Base-by-base conservation (phyloP, 2,888 invertebrate genomes). In the Caenorhabditis sinica region DNA sequence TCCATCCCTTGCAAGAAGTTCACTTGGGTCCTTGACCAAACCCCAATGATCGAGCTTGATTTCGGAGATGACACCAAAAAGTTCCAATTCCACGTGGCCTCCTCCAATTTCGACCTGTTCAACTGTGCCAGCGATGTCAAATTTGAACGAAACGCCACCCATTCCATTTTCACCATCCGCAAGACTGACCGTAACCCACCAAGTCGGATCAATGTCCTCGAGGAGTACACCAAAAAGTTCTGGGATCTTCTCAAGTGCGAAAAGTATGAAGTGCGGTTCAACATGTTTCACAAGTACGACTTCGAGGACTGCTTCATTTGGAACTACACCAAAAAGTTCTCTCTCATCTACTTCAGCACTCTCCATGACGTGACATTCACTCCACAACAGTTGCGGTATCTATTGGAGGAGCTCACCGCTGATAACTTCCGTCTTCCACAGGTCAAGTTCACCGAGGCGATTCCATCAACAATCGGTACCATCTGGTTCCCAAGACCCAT, bases 161-260 rank as follows among this genome's bases (percentile, higher is more conserved):
- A 49, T 1, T 25, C 65, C 2, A 65, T 45, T 30, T 65, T 65
- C 45, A 45, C 45, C 9, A 30, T 45, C 8, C 23, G 43, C 13
- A 65, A 30, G 43, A 65, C 30, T 15, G 45, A 45, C 30, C 25
- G 45, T 45, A 65, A 65, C 2, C 65, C 65, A 9, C 45, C 65
- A n/a, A 45, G 45, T 15, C 25, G 65, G 0, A 30, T 65, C 25
- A 65, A 43, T 5, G 17, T 65, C 2, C n/a, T 65, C 5, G 65
- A 65, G 45, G 45, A 65, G 15, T 65, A 65, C 45, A 45, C 65
- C 17, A 65, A 28, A n/a, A 65, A 45, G n/a, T 65, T 28, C n/a
- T 30, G 43, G 45, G 11, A 28, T n/a, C 65, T 65, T 30, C 25
- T 65, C 8, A 9, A 13, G 17, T 28, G 28, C 5, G 45, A 65